Evolutionary conservation across 2,797 vertebrate species (phyloP).

Genomic region (Peromyscus attwateri): DNA sequence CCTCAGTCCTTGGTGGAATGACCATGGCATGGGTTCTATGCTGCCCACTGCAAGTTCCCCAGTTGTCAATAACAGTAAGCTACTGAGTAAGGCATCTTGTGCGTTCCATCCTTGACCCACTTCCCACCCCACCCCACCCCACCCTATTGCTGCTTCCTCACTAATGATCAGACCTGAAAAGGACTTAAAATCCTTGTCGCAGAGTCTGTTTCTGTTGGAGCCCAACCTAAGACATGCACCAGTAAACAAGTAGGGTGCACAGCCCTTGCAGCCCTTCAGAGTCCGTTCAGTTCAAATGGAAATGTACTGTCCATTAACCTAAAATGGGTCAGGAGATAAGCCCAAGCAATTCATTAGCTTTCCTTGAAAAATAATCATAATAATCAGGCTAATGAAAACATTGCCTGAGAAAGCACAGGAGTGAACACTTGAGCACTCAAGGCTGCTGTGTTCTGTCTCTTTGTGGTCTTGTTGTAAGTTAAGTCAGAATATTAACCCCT

Average conservation of each 20-base stretch:
- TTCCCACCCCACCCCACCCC: neutral
- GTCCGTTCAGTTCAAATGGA: neutral
- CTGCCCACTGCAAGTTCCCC: neutral
- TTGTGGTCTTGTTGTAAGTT: neutral
- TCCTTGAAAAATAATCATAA: conserved; percentile 65
- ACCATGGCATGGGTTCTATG: accelerated
- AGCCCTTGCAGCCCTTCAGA: neutral
- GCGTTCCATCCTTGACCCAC: neutral
- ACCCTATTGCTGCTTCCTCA: neutral
- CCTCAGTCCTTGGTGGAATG: neutral
- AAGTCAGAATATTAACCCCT: neutral
- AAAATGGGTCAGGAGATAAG: conserved; percentile 7
- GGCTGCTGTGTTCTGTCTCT: neutral
- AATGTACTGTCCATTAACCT: conserved; percentile 37
- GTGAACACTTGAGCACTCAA: neutral
- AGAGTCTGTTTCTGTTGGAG: neutral
- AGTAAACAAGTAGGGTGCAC: neutral
- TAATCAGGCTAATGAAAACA: conserved; percentile 42
- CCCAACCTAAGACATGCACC: neutral
- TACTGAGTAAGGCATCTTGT: neutral
- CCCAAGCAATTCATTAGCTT: conserved; percentile 50
- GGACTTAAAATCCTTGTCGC: neutral
- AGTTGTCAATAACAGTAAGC: neutral
- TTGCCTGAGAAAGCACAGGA: neutral
- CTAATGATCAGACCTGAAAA: neutral